phyloP scores from a whole-genome alignment of 2,888 invertebrate species.

The Drosophila ezoana region DNA sequence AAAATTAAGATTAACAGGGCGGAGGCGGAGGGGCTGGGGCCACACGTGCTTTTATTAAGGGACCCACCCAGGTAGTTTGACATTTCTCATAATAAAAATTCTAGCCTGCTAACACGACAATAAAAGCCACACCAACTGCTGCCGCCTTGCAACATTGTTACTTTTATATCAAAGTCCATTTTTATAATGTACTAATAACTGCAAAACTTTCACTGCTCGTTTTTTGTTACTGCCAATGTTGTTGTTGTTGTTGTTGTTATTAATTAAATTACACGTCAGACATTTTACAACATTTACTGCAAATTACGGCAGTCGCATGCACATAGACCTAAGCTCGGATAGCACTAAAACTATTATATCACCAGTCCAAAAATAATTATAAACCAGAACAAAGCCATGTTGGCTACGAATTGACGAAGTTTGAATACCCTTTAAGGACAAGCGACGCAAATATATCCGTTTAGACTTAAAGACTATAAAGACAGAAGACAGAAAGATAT shows the following conservation, averaged over 20 bases:
- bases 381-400: conserved; percentile 16
- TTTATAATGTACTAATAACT: conserved; percentile 80
- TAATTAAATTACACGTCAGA: conserved; percentile 80
- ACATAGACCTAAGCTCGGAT: conserved; percentile 22
- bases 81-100: conserved; percentile 56
- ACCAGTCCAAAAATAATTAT: conserved; percentile 62
- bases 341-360: conserved; percentile 66
- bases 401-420: too few species aligned
- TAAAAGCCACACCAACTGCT: conserved; percentile 68
- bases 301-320: conserved; percentile 70
- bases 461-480: background rate
- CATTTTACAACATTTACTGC: conserved; percentile 80
- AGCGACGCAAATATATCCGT: background rate
- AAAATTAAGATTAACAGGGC: conserved; percentile 44
- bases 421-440: conserved; percentile 2
- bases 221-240: conserved; percentile 43
- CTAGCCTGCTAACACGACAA: conserved; percentile 61
- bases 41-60: background rate
- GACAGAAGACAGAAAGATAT: background rate
- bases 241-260: conserved; percentile 58
- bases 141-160: background rate
- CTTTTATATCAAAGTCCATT: conserved; percentile 51
- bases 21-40: background rate
- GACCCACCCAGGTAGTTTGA: conserved; percentile 52
- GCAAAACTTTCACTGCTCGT: conserved; percentile 80